These are phyloP conservation scores for Thecophora atra DNA, from an alignment of 2,888 invertebrate species.

Conservation along the genomic window DNA sequence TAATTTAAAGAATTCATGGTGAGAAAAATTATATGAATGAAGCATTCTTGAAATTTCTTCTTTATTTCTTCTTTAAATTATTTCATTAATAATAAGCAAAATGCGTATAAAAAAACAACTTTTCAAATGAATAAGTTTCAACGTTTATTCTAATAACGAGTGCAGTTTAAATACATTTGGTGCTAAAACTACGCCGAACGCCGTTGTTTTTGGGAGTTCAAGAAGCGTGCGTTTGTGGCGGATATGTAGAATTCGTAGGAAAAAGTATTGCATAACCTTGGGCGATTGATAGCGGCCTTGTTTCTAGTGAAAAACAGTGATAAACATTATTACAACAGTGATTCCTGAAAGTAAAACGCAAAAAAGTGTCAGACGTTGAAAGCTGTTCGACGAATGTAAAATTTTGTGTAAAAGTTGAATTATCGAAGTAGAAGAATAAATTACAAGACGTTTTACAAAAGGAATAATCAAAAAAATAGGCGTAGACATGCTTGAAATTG, in stretches of 20 bases:
- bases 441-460: neutral
- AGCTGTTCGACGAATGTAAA: too few relatives aligned
- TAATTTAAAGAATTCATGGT: too few relatives aligned
- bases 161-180: constrained; percentile 11
- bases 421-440: neutral
- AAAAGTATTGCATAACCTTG: constrained; percentile 29
- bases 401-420: constrained; percentile 13
- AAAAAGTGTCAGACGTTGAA: constrained; percentile 16
- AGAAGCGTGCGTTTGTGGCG: constrained; percentile 32
- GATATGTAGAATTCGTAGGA: constrained; percentile 33
- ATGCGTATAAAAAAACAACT: neutral
- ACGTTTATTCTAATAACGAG: constrained; percentile 12
- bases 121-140: neutral
- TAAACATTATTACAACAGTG: constrained; percentile 40
- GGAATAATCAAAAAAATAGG: neutral
- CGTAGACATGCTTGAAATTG: too few relatives aligned
- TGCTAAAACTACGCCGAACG: neutral
- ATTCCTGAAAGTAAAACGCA: constrained; percentile 43
- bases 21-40: too few relatives aligned
- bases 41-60: too few relatives aligned
- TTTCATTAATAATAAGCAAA: neutral
- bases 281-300: constrained; percentile 2
- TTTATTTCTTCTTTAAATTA: too few relatives aligned
- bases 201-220: neutral
- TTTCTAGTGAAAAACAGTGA: neutral